Evolutionary conservation across 2,888 invertebrate genomes (phyloP).

Genomic region (Apotomis capreana): DNA sequence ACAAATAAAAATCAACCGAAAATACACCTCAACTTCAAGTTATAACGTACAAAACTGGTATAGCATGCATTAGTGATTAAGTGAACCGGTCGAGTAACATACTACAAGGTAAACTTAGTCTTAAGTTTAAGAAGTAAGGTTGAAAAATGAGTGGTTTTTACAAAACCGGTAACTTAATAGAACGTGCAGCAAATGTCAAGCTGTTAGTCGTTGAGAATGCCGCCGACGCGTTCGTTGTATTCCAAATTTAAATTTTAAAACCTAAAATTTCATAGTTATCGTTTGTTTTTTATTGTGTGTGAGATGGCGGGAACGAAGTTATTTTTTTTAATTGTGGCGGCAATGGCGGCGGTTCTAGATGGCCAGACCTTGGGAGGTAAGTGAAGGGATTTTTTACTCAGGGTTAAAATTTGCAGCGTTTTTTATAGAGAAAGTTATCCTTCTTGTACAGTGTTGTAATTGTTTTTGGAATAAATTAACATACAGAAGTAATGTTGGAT

Average conservation of each 20-base stretch:
- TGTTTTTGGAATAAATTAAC: not conserved
- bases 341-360: slow-evolving; percentile 61
- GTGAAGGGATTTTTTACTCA: slow-evolving; percentile 69
- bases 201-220: slow-evolving; percentile 36
- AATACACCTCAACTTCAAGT: slow-evolving; percentile 30
- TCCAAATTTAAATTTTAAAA: slow-evolving; percentile 49
- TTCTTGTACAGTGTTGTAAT: not conserved
- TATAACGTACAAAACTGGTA: slow-evolving; percentile 31
- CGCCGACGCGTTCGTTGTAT: slow-evolving; percentile 53
- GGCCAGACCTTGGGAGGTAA: slow-evolving; percentile 77
- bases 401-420: slow-evolving; percentile 17
- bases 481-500: not conserved
- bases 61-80: slow-evolving; percentile 42
- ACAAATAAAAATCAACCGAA: slow-evolving; percentile 24
- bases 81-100: slow-evolving; percentile 49
- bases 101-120: slow-evolving; percentile 10
- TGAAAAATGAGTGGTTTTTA: slow-evolving; percentile 19
- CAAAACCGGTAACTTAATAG: slow-evolving; percentile 49
- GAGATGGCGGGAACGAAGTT: slow-evolving; percentile 58
- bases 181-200: slow-evolving; percentile 61
- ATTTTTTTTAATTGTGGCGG: slow-evolving; percentile 55
- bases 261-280: slow-evolving; percentile 20
- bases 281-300: slow-evolving; percentile 31
- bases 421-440: not conserved
- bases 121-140: not conserved